phyloP scores from a whole-genome alignment of 2,113 vertebrate species.

The Panurus biarmicus region DNA sequence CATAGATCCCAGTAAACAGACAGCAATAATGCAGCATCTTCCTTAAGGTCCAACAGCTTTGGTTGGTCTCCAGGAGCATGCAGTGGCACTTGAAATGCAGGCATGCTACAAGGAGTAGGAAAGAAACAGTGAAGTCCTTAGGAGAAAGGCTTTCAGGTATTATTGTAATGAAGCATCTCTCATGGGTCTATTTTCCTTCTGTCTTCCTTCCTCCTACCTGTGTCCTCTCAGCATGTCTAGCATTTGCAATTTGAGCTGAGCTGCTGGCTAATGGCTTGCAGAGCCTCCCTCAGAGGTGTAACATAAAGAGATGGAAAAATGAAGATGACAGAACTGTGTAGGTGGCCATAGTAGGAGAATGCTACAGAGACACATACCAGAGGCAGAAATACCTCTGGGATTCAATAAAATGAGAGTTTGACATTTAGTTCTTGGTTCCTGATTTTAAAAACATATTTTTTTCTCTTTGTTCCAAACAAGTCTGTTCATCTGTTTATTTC shows the following conservation, averaged over 20 bases:
- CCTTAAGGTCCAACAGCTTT: neutral
- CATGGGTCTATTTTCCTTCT: neutral
- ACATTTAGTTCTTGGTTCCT: neutral
- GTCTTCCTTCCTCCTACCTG: neutral
- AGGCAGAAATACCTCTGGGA: neutral
- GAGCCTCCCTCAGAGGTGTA: neutral
- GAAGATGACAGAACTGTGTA: neutral
- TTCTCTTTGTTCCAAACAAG: neutral
- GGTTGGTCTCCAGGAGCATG: neutral
- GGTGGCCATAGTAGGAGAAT: neutral
- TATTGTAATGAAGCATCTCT: neutral
- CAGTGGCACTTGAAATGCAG: neutral
- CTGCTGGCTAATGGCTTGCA: neutral
- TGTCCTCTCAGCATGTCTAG: neutral
- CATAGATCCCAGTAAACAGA: neutral
- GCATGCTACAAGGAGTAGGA: neutral
- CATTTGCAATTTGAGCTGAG: neutral
- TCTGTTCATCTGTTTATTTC: neutral
- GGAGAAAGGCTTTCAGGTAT: neutral
- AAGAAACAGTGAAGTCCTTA: neutral
- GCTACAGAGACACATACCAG: neutral
- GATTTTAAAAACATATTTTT: neutral
- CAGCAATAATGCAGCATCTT: neutral
- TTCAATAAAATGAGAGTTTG: neutral
- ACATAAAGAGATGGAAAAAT: neutral